Percentiles rank a stretch among this genome's conserved stretches.
phyloP scores from a whole-genome alignment of 2,113 vertebrate genomes.

The Scophthalmus maximus region DNA sequence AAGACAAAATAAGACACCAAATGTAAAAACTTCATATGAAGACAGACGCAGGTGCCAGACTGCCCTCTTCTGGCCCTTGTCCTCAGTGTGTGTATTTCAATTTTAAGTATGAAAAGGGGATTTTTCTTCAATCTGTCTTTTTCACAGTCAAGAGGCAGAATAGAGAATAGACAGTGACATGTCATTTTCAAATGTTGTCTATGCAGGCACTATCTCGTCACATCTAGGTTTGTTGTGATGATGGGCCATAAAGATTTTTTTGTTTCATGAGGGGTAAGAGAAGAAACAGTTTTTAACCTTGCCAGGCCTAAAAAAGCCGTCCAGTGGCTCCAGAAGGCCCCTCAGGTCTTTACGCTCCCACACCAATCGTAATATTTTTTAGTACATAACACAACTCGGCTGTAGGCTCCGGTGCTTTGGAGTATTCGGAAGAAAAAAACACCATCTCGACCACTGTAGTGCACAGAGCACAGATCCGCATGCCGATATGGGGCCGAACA shows the following conservation, averaged over 20 bases:
- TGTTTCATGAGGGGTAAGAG: background rate
- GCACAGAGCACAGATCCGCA: background rate
- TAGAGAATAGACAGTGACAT: background rate
- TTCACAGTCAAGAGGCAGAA: background rate
- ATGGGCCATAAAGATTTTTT: background rate
- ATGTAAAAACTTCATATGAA: constrained; percentile 1
- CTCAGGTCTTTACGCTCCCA: background rate
- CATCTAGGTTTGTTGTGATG: background rate
- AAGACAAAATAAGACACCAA: constrained; percentile 1
- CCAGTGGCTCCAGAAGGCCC: constrained; percentile 1
- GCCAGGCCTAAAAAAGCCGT: background rate
- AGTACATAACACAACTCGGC: constrained; percentile 2
- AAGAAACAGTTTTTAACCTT: too few relatives aligned
- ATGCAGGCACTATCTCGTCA: background rate
- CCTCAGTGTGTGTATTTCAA: background rate
- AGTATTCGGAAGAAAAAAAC: background rate
- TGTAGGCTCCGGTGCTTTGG: background rate
- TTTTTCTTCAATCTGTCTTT: background rate
- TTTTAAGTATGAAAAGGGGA: too few relatives aligned
- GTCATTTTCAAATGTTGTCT: background rate
- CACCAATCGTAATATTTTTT: too few relatives aligned
- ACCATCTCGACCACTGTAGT: too few relatives aligned
- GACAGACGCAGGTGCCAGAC: constrained; percentile 24
- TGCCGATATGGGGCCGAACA: background rate
- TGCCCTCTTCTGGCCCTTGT: constrained; percentile 70